Conservation (phyloP, 1,140 invertebrate species). For the Solenopsis invicta region DNA sequence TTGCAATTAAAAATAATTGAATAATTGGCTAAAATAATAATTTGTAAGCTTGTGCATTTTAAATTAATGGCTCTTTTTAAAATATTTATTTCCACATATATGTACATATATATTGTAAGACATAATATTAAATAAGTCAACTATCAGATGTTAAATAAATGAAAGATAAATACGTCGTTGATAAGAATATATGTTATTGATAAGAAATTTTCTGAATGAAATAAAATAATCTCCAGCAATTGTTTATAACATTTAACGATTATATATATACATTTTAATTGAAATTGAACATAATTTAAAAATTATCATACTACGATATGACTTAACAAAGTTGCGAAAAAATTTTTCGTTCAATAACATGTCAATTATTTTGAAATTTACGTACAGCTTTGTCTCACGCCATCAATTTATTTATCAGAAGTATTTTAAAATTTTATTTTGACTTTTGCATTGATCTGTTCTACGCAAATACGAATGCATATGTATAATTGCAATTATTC, state of each 20-base stretch:
- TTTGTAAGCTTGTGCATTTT: not conserved
- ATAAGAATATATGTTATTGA: not conserved
- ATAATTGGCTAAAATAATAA: constrained; percentile 4
- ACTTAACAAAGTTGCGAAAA: not conserved
- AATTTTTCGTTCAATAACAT: not conserved
- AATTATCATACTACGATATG: too few relatives aligned
- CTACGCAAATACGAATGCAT: not conserved
- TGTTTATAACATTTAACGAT: not conserved
- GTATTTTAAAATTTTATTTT: not conserved
- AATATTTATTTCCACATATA: constrained; percentile 6
- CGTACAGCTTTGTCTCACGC: not conserved
- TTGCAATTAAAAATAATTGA: constrained; percentile 16
- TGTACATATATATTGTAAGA: not conserved
- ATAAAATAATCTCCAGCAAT: not conserved
- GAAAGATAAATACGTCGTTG: not conserved
- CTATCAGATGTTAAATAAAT: not conserved
- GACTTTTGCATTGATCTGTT: not conserved
- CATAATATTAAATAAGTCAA: not conserved
- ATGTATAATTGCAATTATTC: not conserved
- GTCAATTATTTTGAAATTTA: not conserved
- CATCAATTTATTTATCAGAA: not conserved
- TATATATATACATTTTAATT: too few relatives aligned
- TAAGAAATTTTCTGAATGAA: not conserved
- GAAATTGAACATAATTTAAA: too few relatives aligned
- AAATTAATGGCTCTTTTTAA: not conserved